A percentile compares a stretch with the other conserved stretches of the same genome.
These are phyloP conservation scores for Athene cunicularia DNA, from an alignment of 2,113 vertebrate genomes.

Conservation along the genomic window DNA sequence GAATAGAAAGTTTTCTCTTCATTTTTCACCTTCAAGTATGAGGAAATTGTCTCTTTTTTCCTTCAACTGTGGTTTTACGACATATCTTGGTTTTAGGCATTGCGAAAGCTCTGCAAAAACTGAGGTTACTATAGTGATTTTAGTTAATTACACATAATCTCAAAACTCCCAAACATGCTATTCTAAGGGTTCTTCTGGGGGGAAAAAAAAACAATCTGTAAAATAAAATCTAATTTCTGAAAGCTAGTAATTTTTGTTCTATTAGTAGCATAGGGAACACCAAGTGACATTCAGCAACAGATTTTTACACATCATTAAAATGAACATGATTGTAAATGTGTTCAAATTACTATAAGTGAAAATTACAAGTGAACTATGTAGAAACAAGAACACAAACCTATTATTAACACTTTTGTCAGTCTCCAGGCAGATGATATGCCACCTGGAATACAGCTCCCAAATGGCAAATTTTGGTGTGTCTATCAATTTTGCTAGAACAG, in stretches of 20 bases:
- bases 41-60: not conserved
- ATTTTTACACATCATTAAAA: constrained; percentile 16
- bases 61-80: not conserved
- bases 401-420: not conserved
- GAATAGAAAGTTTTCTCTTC: not conserved
- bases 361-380: not conserved
- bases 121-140: constrained; percentile 23
- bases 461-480: not conserved
- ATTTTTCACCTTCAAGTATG: not conserved
- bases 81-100: not conserved
- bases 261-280: not conserved
- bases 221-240: constrained; percentile 20
- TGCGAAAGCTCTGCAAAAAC: not conserved
- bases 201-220: not conserved
- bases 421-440: not conserved
- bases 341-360: constrained; percentile 4
- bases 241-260: constrained; percentile 1
- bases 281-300: not conserved
- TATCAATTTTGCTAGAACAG: not conserved
- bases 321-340: not conserved
- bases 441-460: not conserved
- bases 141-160: constrained; percentile 20
- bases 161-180: not conserved
- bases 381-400: not conserved
- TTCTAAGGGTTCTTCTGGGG: not conserved